Evolutionary conservation across 2,888 invertebrate species (phyloP).

Genomic region (Zygogramma bicolorata): DNA sequence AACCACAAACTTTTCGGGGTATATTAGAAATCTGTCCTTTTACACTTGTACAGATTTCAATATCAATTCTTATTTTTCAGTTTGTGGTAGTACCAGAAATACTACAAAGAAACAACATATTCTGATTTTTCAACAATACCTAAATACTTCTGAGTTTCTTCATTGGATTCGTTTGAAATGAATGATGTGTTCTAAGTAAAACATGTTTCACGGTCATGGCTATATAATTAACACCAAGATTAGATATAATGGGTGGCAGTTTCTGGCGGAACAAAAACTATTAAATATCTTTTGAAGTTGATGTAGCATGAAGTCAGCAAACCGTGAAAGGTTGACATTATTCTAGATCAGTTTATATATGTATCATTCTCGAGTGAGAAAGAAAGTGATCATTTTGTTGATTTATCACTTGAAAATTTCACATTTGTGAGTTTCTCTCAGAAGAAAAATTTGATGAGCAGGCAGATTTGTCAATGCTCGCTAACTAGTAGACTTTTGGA

Average conservation of each 20-base stretch:
- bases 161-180: conserved; percentile 8
- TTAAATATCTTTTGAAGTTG: conserved; percentile 1
- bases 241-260: conserved; percentile 15
- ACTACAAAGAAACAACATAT: background rate
- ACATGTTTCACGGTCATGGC: conserved; percentile 25
- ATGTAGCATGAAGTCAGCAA: conserved; percentile 11
- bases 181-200: conserved; percentile 15
- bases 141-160: background rate
- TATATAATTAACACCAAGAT: conserved; percentile 16
- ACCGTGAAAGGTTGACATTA: background rate
- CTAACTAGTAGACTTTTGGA: too few species aligned
- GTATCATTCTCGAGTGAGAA: background rate
- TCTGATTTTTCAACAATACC: background rate
- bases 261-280: conserved; percentile 25
- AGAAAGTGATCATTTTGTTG: too few species aligned
- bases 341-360: background rate
- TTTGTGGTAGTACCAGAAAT: too few species aligned
- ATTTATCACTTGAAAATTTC: too few species aligned
- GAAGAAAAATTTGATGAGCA: too few species aligned
- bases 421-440: too few species aligned
- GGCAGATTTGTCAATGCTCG: too few species aligned
- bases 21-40: too few species aligned
- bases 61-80: too few species aligned
- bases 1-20: too few species aligned
- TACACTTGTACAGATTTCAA: too few species aligned